A percentile compares a stretch with the other conserved stretches of the same genome.
Conservation (phyloP, 2,113 vertebrate species). For the Craseonycteris thonglongyai region DNA sequence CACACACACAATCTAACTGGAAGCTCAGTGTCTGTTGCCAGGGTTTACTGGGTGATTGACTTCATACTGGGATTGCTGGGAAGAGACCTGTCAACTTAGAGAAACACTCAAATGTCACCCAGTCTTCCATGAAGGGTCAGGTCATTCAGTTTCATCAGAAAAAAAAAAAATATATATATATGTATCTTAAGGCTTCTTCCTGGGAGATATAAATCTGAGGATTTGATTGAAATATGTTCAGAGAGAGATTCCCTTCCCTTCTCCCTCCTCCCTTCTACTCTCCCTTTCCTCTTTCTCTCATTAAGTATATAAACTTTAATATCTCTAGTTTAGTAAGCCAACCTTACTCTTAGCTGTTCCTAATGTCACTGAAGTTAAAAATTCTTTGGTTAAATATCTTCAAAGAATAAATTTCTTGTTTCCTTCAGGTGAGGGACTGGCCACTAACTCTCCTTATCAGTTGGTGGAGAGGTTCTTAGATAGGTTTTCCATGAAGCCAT, state of each 20-base stretch:
- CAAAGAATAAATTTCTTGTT: background rate
- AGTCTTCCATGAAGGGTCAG: background rate
- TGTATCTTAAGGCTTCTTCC: background rate
- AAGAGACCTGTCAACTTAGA: background rate
- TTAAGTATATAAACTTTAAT: background rate
- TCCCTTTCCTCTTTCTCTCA: too few relatives aligned
- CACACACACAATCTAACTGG: background rate
- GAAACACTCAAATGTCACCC: background rate
- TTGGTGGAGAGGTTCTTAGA: background rate
- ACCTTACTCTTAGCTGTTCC: background rate
- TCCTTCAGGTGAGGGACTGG: background rate
- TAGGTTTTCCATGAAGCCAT: background rate
- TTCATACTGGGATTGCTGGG: background rate
- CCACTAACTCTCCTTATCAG: background rate
- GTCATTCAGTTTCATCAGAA: background rate
- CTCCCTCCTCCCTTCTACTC: too few relatives aligned
- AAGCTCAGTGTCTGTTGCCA: background rate
- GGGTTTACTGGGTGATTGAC: background rate
- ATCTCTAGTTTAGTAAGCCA: background rate
- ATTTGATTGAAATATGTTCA: background rate
- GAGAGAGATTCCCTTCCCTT: background rate
- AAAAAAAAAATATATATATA: too few relatives aligned
- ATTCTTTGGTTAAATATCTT: background rate
- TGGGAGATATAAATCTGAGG: background rate
- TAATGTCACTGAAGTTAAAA: background rate